phyloP scores from a whole-genome alignment of 2,797 vertebrate species.

The Arctocebus calabarensis region DNA sequence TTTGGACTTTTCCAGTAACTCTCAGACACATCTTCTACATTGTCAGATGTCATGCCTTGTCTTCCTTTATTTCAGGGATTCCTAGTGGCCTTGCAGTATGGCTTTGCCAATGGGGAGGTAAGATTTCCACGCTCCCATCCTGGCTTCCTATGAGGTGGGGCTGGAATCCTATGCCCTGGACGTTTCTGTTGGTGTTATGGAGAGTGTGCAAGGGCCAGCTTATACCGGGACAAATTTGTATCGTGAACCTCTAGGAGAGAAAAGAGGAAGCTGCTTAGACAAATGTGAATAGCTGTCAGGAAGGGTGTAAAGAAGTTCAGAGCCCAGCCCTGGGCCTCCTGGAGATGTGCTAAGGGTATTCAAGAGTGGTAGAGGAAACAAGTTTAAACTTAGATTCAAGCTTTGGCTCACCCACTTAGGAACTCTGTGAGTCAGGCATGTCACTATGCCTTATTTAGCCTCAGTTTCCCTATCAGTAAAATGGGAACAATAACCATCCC shows the following conservation, averaged over 20 bases:
- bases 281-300: accelerated
- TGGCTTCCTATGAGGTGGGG: not conserved
- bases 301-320: not conserved
- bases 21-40: not conserved
- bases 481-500: not conserved
- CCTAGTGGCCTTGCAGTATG: slow-evolving; percentile 95
- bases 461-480: not conserved
- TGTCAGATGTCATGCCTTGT: slow-evolving; percentile 32
- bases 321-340: not conserved
- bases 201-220: too few species aligned
- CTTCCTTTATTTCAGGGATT: slow-evolving; percentile 91
- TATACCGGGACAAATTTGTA: not conserved
- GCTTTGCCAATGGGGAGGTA: slow-evolving; percentile 98
- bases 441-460: not conserved
- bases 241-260: not conserved
- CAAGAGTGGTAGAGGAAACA: not conserved
- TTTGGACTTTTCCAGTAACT: not conserved
- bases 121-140: slow-evolving; percentile 47
- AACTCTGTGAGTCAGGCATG: not conserved
- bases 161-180: not conserved
- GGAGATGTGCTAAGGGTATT: not conserved
- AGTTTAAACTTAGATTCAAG: not conserved
- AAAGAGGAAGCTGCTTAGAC: not conserved
- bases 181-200: not conserved
- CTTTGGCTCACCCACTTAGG: not conserved